A percentile compares a stretch with the other conserved stretches of the same genome.
phyloP scores from a whole-genome alignment of 2,113 vertebrate genomes.

The Atrichornis clamosus region DNA sequence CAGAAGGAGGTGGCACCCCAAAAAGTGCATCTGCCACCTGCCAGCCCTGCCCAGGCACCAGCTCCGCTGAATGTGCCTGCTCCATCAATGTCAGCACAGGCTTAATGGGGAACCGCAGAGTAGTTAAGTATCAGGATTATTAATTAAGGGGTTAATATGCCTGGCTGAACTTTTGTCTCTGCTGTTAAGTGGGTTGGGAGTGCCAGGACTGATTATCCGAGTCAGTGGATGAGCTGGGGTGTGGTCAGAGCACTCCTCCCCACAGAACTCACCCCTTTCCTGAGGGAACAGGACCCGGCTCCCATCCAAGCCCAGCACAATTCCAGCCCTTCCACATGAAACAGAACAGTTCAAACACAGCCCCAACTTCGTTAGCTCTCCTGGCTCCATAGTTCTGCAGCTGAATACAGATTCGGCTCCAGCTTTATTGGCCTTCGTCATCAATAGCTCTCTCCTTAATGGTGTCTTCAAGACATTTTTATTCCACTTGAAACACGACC shows the following conservation, averaged over 20 bases:
- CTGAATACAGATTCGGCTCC: neutral
- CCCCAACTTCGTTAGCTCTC: neutral
- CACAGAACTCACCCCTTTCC: neutral
- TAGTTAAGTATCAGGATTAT: neutral
- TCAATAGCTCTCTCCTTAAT: neutral
- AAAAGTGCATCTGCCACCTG: neutral
- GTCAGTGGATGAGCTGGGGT: neutral
- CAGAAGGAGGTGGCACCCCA: neutral
- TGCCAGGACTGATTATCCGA: neutral
- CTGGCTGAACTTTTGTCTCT: neutral
- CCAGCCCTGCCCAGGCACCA: neutral
- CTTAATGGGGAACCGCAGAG: neutral
- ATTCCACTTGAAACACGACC: neutral
- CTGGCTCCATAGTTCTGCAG: neutral
- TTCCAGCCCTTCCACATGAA: neutral
- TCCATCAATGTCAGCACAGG: neutral
- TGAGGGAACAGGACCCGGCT: neutral
- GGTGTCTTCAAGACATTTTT: neutral
- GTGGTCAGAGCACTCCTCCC: too few relatives aligned
- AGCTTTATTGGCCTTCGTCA: neutral
- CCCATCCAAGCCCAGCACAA: neutral
- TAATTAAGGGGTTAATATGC: conserved; percentile 23
- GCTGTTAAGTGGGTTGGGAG: neutral
- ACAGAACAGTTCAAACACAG: neutral
- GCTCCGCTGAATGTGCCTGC: neutral